Base-by-base conservation (phyloP, 2,113 vertebrate species). In the Etheostoma spectabile region DNA sequence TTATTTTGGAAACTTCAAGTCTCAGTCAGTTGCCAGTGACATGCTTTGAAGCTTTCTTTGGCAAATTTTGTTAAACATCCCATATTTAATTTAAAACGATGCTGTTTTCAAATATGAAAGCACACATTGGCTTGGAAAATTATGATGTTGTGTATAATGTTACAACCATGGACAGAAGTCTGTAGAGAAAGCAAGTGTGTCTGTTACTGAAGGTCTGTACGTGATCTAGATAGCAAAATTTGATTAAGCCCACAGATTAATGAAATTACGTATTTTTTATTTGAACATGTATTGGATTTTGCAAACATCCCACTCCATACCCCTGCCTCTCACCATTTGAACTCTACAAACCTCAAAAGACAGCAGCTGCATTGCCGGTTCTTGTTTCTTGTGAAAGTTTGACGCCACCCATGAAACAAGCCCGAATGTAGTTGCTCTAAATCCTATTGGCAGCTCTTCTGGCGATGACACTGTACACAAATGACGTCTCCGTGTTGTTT, bases 361-460 rank as follows among this genome's bases (percentile, higher is more conserved):
- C 83, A 49, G 68, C 83, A 91, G 90, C 89, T 90, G 87, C 71
- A 10, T 38, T 74, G 49, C 86, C 90, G 86, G 78, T 91, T 91
- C 46, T 79, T 78, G 69, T 70, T 66, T 86, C 53, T 79, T 69
- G 63, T 85, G 52, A 83, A 83, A 83, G 72, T 86, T 92, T 89
- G 81, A 90, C 81, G 75, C 80, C 82, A 85, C 79, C 67, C 75
- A 71, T 83, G 76, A 81, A 91, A 85, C 42, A 11, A 82, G 64
- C 56, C 66, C 77, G 85, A 74, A 87, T 83, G 79, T 66, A 85
- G 70, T 79, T 57, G 69, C 52, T 85, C 77, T 86, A 67, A 86
- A 62, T 73, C 77, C 78, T 82, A 73, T 76, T 90, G 83, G 81
- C 85, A 76, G 68, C 80, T 83, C 63, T 22, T 70, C 55, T 65